Evolutionary conservation across 2,888 invertebrate species (phyloP).

Genomic region (Miltochrista miniata): DNA sequence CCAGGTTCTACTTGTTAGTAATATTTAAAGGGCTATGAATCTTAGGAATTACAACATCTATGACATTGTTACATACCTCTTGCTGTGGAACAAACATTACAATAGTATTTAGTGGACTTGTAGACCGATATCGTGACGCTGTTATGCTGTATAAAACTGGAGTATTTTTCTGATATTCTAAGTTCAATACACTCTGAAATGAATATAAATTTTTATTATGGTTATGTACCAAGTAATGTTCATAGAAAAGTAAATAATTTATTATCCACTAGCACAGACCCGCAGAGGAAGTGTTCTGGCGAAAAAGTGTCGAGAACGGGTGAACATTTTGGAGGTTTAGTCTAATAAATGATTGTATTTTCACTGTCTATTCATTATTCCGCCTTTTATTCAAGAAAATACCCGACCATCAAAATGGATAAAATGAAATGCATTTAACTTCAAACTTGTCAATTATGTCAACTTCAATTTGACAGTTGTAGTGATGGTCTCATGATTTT

Average conservation of each 20-base stretch:
- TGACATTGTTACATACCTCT: slow-evolving; percentile 86
- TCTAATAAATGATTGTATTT: slow-evolving; percentile 23
- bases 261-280: slow-evolving; percentile 42
- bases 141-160: slow-evolving; percentile 64
- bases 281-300: slow-evolving; percentile 60
- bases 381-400: slow-evolving; percentile 9
- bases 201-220: slow-evolving; percentile 39
- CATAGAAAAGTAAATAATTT: slow-evolving; percentile 23
- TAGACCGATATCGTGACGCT: slow-evolving; percentile 72
- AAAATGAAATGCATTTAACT: slow-evolving; percentile 11
- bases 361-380: slow-evolving; percentile 43
- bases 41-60: not conserved
- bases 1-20: not conserved
- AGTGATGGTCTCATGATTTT: too few relatives aligned
- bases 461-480: not conserved
- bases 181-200: slow-evolving; percentile 67
- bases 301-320: slow-evolving; percentile 68
- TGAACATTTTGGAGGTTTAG: slow-evolving; percentile 63
- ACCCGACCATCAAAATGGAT: slow-evolving; percentile 6
- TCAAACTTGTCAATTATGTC: not conserved
- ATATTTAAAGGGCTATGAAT: not conserved
- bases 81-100: slow-evolving; percentile 99
- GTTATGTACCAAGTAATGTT: slow-evolving; percentile 34
- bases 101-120: slow-evolving; percentile 94
- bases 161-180: slow-evolving; percentile 70